Evolutionary conservation across 2,113 vertebrate genomes (phyloP).

Genomic region (Anhinga rufa): DNA sequence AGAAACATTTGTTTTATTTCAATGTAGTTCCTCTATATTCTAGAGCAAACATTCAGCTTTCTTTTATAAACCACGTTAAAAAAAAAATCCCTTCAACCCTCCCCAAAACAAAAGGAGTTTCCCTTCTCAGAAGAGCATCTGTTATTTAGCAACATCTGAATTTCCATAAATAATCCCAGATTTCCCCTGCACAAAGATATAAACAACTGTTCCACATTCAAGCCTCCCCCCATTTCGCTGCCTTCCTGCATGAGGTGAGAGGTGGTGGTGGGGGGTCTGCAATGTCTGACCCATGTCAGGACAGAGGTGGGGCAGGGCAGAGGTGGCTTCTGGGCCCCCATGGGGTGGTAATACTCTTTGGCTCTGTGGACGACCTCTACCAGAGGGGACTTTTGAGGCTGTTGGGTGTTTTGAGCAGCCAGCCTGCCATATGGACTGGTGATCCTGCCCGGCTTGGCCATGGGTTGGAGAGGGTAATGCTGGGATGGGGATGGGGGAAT

Average conservation of each 20-base stretch:
- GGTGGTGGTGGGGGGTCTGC: fast-evolving
- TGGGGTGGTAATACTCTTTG: background rate
- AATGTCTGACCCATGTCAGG: fast-evolving
- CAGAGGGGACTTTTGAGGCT: background rate
- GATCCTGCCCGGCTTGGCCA: background rate
- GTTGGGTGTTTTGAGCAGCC: background rate
- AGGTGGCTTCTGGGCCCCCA: fast-evolving
- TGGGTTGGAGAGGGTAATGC: background rate
- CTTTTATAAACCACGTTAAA: slow-evolving; percentile 7
- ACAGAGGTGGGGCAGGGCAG: background rate
- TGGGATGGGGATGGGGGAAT: background rate
- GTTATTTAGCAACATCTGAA: slow-evolving; percentile 68
- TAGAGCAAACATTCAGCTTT: slow-evolving; percentile 2
- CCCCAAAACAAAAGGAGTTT: slow-evolving; percentile 22
- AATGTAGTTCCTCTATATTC: background rate
- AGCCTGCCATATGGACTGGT: background rate
- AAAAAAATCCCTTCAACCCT: background rate
- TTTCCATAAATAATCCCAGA: slow-evolving; percentile 75
- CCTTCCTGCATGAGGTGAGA: background rate
- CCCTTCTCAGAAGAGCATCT: slow-evolving; percentile 61
- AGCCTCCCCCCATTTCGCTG: background rate
- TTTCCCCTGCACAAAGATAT: slow-evolving; percentile 52
- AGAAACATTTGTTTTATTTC: background rate
- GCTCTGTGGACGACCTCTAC: background rate
- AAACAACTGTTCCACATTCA: slow-evolving; percentile 53